These are phyloP conservation scores for Pavo muticus DNA, from an alignment of 2,113 vertebrate species.

Conservation along the genomic window DNA sequence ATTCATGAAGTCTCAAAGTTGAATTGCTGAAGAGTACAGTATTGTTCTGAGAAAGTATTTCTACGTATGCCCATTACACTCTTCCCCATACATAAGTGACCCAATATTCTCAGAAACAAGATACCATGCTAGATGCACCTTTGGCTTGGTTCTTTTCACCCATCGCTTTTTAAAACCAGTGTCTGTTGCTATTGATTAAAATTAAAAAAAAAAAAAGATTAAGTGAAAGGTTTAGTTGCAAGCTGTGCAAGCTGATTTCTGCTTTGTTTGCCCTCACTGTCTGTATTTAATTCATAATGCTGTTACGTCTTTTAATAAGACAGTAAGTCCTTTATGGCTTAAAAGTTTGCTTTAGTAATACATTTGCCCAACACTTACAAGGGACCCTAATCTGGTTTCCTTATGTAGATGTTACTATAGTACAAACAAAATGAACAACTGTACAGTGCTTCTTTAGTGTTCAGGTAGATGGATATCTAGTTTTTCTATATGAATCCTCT, in stretches of 20 bases:
- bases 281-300: neutral
- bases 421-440: neutral
- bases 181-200: neutral
- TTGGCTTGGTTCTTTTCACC: neutral
- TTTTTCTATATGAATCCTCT: neutral
- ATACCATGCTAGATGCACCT: rapidly evolving
- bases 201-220: neutral
- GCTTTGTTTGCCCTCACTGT: neutral
- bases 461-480: neutral
- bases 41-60: neutral
- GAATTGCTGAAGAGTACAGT: neutral
- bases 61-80: neutral
- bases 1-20: neutral
- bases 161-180: neutral
- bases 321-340: neutral
- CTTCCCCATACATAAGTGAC: neutral
- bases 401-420: too few relatives aligned
- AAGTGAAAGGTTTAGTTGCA: neutral
- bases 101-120: neutral
- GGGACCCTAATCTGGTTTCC: neutral
- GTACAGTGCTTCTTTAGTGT: neutral
- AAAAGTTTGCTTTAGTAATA: neutral
- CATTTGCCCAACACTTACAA: neutral
- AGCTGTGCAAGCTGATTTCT: neutral
- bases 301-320: neutral